Evolutionary conservation across 2,113 vertebrate species (phyloP).

Genomic region (Paradisaea rubra): DNA sequence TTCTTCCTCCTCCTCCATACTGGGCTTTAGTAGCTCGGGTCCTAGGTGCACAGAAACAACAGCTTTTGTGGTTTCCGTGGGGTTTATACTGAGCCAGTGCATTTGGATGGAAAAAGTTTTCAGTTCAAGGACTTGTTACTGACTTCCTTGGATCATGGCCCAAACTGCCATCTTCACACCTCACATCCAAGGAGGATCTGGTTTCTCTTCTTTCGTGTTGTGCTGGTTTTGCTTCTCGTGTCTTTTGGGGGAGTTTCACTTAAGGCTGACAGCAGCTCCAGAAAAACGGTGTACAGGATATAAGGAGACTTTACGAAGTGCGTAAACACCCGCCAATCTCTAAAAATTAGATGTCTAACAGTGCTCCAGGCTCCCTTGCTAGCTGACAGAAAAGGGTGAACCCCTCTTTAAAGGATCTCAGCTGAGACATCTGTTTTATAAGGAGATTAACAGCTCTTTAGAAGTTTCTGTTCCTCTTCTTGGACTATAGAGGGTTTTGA

Average conservation of each 20-base stretch:
- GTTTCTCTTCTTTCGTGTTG: neutral
- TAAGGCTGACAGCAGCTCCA: neutral
- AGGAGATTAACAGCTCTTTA: neutral
- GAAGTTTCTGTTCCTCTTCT: neutral
- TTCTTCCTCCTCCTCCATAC: neutral
- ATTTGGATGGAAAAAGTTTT: neutral
- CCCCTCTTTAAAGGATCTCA: neutral
- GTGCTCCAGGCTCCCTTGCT: neutral
- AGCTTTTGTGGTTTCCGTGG: neutral
- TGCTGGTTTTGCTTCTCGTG: neutral
- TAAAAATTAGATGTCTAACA: neutral
- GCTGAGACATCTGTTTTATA: neutral
- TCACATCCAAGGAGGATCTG: neutral
- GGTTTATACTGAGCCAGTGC: neutral
- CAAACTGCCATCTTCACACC: neutral
- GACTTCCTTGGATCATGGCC: neutral
- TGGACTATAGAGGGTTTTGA: neutral
- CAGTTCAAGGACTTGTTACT: neutral
- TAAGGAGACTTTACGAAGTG: neutral
- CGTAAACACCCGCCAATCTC: neutral
- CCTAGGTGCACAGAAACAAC: neutral
- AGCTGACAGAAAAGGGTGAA: neutral
- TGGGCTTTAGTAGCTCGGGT: neutral
- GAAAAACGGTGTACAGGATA: neutral
- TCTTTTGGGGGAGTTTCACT: too few species aligned